A percentile compares a stretch with the other conserved stretches of the same genome.
Conservation (phyloP, 2,113 vertebrate genomes). For the Chionodraco myersi region DNA sequence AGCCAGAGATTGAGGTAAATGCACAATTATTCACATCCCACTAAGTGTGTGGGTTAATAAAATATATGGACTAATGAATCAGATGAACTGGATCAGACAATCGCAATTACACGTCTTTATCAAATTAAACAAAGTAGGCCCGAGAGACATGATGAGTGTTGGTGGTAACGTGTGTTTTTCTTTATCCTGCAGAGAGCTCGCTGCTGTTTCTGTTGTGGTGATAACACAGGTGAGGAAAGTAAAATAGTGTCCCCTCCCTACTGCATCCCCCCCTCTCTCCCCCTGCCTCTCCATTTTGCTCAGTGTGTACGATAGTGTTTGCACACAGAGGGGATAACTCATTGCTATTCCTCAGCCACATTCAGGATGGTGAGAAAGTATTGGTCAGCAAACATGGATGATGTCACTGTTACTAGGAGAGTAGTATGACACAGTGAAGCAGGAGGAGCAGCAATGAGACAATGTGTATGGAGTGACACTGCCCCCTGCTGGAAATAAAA, state of each 20-base stretch:
- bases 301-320: slow-evolving; percentile 23
- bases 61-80: slow-evolving; percentile 6
- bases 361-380: slow-evolving; percentile 67
- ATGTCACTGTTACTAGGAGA: slow-evolving; percentile 83
- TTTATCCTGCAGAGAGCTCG: slow-evolving; percentile 89
- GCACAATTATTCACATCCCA: slow-evolving; percentile 30
- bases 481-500: slow-evolving; percentile 71
- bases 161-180: slow-evolving; percentile 35
- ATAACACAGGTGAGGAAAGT: slow-evolving; percentile 86
- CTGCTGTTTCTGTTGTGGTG: slow-evolving; percentile 93
- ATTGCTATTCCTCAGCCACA: slow-evolving; percentile 67
- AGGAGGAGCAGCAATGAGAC: neutral
- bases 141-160: neutral
- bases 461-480: slow-evolving; percentile 36
- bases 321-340: slow-evolving; percentile 40
- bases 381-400: slow-evolving; percentile 80
- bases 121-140: neutral
- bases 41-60: slow-evolving; percentile 12
- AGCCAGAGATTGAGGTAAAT: slow-evolving; percentile 90
- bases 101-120: neutral
- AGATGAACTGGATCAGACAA: neutral
- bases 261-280: neutral
- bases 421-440: slow-evolving; percentile 59
- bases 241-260: neutral
- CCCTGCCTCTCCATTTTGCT: slow-evolving; percentile 2